phyloP scores from a whole-genome alignment of 2,113 vertebrate species.

The Sula dactylatra region DNA sequence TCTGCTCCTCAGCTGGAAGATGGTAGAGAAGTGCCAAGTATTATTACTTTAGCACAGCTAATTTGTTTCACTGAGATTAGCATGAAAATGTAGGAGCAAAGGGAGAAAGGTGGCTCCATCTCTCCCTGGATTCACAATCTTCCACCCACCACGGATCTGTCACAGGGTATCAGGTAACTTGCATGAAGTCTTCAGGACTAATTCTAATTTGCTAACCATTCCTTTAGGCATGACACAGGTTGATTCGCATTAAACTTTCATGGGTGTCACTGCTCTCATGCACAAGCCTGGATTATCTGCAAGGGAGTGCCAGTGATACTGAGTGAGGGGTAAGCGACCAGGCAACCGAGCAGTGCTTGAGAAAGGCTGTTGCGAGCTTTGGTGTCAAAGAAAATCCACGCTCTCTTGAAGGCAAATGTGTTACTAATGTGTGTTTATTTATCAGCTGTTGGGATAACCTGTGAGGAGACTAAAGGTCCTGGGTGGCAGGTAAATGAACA shows the following conservation, averaged over 20 bases:
- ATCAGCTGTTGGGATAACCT: background rate
- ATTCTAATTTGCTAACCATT: background rate
- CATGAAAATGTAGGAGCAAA: background rate
- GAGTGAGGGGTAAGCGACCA: background rate
- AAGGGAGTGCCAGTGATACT: background rate
- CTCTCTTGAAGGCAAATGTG: background rate
- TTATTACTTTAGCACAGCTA: background rate
- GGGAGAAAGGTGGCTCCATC: background rate
- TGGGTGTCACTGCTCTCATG: background rate
- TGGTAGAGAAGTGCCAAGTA: background rate
- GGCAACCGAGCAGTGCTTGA: background rate
- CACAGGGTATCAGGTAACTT: background rate
- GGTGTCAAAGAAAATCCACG: background rate
- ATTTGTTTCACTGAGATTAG: background rate
- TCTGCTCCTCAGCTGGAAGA: background rate
- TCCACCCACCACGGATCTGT: background rate
- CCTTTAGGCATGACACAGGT: background rate
- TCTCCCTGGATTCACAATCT: background rate
- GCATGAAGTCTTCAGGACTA: background rate
- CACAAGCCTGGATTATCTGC: background rate
- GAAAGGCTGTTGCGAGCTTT: background rate
- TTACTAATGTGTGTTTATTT: slow-evolving; percentile 5
- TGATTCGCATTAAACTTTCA: background rate
- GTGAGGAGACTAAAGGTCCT: slow-evolving; percentile 29
- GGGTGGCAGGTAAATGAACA: slow-evolving; percentile 47